These are phyloP conservation scores for Rhyacichthys aspro DNA, from an alignment of 2,797 vertebrate species.

Conservation along the genomic window DNA sequence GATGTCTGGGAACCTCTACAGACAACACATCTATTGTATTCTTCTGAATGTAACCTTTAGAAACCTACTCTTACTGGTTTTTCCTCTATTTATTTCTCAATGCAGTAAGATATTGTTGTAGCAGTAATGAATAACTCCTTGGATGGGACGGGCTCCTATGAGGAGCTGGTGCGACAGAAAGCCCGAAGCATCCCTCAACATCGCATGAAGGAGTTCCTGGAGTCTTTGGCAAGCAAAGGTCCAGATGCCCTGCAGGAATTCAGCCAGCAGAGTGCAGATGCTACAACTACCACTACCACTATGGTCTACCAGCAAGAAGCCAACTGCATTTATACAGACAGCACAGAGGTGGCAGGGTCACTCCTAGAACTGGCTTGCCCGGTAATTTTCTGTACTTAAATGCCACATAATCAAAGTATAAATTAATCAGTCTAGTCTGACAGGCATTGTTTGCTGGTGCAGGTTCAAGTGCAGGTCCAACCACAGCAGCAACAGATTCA, in stretches of 20 bases:
- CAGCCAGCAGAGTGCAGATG: constrained; percentile 81
- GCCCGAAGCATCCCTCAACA: constrained; percentile 94
- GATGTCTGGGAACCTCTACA: too few species aligned
- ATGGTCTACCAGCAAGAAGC: constrained; percentile 95
- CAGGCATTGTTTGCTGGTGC: constrained; percentile 14
- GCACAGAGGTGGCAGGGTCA: constrained; percentile 95
- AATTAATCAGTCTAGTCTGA: constrained; percentile 8
- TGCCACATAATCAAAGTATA: background rate
- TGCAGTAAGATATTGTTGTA: constrained; percentile 19
- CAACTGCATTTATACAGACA: constrained; percentile 96
- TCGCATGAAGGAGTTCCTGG: constrained; percentile 98
- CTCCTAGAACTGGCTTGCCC: constrained; percentile 95
- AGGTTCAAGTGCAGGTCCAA: constrained; percentile 95
- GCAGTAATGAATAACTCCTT: constrained; percentile 93
- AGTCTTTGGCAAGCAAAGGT: constrained; percentile 92
- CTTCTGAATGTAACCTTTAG: too few species aligned
- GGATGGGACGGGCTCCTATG: constrained; percentile 94
- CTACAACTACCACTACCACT: constrained; percentile 79
- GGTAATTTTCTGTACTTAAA: constrained; percentile 70
- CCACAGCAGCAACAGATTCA: constrained; percentile 88
- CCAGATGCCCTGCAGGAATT: constrained; percentile 95
- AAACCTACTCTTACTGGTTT: background rate
- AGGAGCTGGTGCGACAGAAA: constrained; percentile 96
- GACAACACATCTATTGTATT: too few species aligned
- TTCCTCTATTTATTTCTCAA: constrained; percentile 19